Evolutionary conservation across 2,113 vertebrate species (phyloP).

Genomic region (Antechinus flavipes): DNA sequence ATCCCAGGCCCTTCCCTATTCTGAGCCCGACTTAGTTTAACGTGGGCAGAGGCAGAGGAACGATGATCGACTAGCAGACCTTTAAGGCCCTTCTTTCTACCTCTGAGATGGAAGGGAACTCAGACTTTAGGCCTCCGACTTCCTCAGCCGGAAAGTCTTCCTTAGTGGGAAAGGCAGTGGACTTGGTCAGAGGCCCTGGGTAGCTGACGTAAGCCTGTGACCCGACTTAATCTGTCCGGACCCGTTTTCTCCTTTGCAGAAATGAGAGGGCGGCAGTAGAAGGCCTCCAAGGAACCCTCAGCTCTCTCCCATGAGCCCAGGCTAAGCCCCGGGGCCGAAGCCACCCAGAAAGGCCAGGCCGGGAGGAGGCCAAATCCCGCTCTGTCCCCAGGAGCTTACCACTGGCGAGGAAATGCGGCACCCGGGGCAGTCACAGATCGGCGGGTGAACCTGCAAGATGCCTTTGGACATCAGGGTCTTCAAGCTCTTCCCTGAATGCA

Average conservation of each 20-base stretch:
- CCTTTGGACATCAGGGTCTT: slow-evolving; percentile 99
- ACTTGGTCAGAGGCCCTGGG: background rate
- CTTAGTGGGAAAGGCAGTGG: background rate
- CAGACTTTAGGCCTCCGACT: background rate
- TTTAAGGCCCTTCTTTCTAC: background rate
- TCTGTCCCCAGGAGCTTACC: slow-evolving; percentile 90
- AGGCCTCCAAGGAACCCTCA: background rate
- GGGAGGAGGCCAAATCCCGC: slow-evolving; percentile 75
- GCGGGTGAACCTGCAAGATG: slow-evolving; percentile 99
- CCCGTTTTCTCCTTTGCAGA: background rate
- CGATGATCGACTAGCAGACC: background rate
- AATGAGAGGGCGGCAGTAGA: background rate
- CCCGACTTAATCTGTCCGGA: background rate
- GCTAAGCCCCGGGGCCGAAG: background rate
- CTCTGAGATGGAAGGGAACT: too few species aligned
- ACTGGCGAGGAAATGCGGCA: slow-evolving; percentile 99
- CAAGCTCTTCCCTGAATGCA: slow-evolving; percentile 95
- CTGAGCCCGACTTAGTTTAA: background rate
- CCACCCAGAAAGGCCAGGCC: slow-evolving; percentile 9
- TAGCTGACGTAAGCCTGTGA: background rate
- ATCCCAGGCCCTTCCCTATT: background rate
- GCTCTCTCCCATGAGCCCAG: background rate
- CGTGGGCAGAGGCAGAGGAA: background rate
- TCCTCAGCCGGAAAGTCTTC: background rate
- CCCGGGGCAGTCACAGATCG: slow-evolving; percentile 99